Base-by-base conservation (phyloP, 2,797 vertebrate genomes). In the Odontamblyopus rebecca region DNA sequence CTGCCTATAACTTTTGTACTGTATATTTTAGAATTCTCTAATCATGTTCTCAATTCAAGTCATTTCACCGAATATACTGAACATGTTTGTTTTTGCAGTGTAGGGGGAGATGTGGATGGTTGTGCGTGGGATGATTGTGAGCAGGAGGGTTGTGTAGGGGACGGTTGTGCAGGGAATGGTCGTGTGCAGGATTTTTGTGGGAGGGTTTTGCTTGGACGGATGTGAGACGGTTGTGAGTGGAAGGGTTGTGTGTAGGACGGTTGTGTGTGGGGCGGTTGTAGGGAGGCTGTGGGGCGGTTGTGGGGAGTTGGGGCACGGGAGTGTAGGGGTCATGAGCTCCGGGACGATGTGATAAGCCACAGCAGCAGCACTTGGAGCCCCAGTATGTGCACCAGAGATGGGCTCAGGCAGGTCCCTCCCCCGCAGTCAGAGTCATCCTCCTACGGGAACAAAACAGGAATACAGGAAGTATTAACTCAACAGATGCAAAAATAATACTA, bases 401-500 rank as follows among this genome's bases (percentile, higher is more conserved):
- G 94, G 75, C 85, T 95, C 86, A 99, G 86, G 74, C 91, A 92
- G 88, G 94, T 95, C 86, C 93, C 97, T 6, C 96, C 95, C 80
- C 98, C 98, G 9, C 98, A 99, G 83, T 99, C 97, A 0, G 95
- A 94, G 13, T 96, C 96, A 87, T 98, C 96, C 80, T 99, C 97
- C 98, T 99, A 94, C 89, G 73, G 85, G 81, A 88, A 19, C 79
- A 71, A 88, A 67, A 35, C 66, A 65, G 66, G 2, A 61, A 38
- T 38, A 38, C 35, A 38, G 35, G 35, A 38, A 38, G 35, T 38
- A 38, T 38, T 38, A 38, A 38, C 35, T 38, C 35, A 38, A 38
- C 35, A 38, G 35, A 38, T 38, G 35, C 35, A 38, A 38, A 38
- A 38, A 38, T 38, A 38, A 38, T 38, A 38, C 35, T 8, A 38